Percentiles rank a stretch among this genome's conserved stretches.
Conservation (phyloP, 2,797 vertebrate genomes). For the Lepus townsendii region DNA sequence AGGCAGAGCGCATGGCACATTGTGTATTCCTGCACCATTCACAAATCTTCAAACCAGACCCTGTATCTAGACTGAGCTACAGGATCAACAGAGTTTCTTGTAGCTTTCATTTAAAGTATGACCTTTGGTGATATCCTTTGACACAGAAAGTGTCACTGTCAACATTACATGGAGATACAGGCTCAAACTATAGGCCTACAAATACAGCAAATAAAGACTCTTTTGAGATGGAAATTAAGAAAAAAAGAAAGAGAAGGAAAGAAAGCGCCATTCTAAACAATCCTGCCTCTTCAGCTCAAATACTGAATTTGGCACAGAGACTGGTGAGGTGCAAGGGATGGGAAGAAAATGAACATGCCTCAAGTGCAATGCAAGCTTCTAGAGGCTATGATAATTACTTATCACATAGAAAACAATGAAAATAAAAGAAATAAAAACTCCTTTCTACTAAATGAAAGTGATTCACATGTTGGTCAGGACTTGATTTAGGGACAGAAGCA, state of each 20-base stretch:
- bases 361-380: background rate
- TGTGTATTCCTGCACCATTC: background rate
- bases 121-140: background rate
- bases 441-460: background rate
- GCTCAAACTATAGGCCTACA: background rate
- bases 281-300: background rate
- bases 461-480: background rate
- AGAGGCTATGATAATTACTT: background rate
- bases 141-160: background rate
- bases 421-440: background rate
- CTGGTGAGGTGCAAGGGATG: background rate
- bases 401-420: background rate
- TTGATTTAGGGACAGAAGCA: background rate
- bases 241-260: background rate
- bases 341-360: slow-evolving; percentile 21
- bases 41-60: slow-evolving; percentile 30
- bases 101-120: slow-evolving; percentile 7
- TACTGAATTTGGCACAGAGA: background rate
- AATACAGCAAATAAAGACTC: background rate
- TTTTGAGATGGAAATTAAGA: background rate
- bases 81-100: background rate
- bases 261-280: background rate
- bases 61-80: background rate
- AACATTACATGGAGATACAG: background rate
- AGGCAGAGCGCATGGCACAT: background rate